Base-by-base conservation (phyloP, 2,113 vertebrate genomes). In the Benitochromis conjunctus region DNA sequence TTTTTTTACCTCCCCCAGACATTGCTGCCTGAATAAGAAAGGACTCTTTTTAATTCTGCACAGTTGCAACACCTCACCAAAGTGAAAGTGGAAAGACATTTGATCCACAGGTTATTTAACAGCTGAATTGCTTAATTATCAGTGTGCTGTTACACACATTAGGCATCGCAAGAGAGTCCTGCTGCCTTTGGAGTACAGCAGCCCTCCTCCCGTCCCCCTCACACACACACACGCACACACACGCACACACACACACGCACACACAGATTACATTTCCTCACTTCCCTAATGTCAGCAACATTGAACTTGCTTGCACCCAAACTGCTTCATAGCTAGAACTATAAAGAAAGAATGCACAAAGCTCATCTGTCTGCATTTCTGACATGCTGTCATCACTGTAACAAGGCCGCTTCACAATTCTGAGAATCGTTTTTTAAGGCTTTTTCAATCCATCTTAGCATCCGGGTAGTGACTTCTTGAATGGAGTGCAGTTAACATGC, bases 61-160 rank as follows among this genome's bases (percentile, higher is more conserved):
- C 74, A 76, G 82, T 64, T 77, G 76, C 56, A 78, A 62, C 86
- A 88, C 53, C 83, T 88, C 12, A 38, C 24, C 51, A 24, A 55
- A 60, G 43, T 41, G 51, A 66, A 88, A 74, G 46, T 7, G 43
- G 26, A 54, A 81, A 81, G 78, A 79, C n/a, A 86, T 81, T 81
- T 79, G 57, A 88, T 79, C 78, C 58, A 56, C 69, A 74, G 71
- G 79, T 88, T 86, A 88, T 86, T 86, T 83, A 83, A 78, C 80
- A 88, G 77, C 77, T 38, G 80, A 83, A 80, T 69, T 56, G 19
- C 36, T 64, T 80, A 77, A 90, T 83, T 88, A 83, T 60, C 9
- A 3, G 48, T 66, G 62, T 66, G 76, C 80, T 7, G 41, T 80
- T 84, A 81, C 64, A 78, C 53, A 78, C 18, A 13, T 79, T 48